phyloP scores from a whole-genome alignment of 2,888 invertebrate genomes.

The Orchesellides sinensis region DNA sequence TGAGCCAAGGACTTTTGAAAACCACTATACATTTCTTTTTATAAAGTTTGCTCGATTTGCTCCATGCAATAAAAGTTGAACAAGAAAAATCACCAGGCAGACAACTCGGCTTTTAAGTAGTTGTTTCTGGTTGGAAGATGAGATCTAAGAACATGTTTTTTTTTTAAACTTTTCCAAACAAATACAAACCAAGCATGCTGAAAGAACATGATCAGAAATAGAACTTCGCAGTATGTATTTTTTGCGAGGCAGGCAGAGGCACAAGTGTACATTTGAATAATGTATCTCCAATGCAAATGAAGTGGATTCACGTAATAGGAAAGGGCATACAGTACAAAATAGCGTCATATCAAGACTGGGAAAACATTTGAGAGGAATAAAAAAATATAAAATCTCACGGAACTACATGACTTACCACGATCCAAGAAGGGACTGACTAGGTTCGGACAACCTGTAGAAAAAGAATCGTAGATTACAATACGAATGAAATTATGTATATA shows the following conservation, averaged over 20 bases:
- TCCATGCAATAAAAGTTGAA: constrained; percentile 1
- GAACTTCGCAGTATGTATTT: constrained; percentile 2
- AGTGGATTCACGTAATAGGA: background rate
- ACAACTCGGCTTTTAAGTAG: background rate
- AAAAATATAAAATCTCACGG: no score
- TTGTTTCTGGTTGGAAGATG: background rate
- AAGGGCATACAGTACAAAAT: background rate
- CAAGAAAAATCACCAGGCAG: background rate
- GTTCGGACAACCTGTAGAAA: constrained; percentile 71
- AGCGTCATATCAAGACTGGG: background rate
- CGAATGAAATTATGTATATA: background rate
- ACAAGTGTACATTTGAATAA: background rate
- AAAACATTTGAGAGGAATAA: no score
- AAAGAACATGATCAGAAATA: constrained; percentile 38
- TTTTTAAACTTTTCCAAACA: constrained; percentile 24
- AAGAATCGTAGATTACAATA: background rate
- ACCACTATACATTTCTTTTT: background rate
- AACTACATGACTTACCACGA: no score
- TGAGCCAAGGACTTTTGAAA: constrained; percentile 55
- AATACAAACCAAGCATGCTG: constrained; percentile 19
- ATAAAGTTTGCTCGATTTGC: background rate
- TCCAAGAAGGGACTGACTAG: constrained; percentile 80
- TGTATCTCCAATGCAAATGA: background rate
- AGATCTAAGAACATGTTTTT: constrained; percentile 16
- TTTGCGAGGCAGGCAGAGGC: background rate